Evolutionary conservation across 2,113 vertebrate species (phyloP).

Genomic region (Patagioenas fasciata): DNA sequence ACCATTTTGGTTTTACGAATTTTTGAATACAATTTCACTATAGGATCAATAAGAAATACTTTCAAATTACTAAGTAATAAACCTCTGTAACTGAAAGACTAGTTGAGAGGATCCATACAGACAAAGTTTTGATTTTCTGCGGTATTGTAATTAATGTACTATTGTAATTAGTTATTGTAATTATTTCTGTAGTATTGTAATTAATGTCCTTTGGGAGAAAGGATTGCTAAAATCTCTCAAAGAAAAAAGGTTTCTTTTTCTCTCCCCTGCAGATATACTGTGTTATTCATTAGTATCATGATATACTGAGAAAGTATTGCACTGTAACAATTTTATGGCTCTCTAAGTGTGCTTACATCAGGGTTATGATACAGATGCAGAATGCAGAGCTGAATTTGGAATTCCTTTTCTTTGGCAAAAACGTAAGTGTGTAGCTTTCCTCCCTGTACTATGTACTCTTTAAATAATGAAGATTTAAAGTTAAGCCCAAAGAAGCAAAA

Average conservation of each 20-base stretch:
- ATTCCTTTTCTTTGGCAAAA: background rate
- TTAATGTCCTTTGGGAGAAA: background rate
- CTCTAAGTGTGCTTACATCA: background rate
- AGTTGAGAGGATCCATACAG: background rate
- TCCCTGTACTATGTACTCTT: background rate
- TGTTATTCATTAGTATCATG: background rate
- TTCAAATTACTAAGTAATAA: background rate
- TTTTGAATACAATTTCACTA: background rate
- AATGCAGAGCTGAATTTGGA: background rate
- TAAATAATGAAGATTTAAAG: background rate
- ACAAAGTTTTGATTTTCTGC: background rate
- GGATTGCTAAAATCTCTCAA: background rate
- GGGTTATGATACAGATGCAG: background rate
- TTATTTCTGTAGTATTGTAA: background rate
- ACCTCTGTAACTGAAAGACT: background rate
- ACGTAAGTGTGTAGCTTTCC: rapidly evolving
- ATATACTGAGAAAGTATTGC: background rate
- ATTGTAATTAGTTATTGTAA: too few relatives aligned
- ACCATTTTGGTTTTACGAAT: too few relatives aligned
- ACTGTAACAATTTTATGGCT: background rate
- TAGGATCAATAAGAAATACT: background rate
- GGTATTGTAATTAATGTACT: background rate
- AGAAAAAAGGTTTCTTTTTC: background rate
- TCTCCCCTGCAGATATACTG: background rate
- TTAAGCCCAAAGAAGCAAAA: background rate